Evolutionary conservation across 2,888 invertebrate species (phyloP), one percentile per base, ranked within the genome.

Genomic region (Torymus auratus): DNA sequence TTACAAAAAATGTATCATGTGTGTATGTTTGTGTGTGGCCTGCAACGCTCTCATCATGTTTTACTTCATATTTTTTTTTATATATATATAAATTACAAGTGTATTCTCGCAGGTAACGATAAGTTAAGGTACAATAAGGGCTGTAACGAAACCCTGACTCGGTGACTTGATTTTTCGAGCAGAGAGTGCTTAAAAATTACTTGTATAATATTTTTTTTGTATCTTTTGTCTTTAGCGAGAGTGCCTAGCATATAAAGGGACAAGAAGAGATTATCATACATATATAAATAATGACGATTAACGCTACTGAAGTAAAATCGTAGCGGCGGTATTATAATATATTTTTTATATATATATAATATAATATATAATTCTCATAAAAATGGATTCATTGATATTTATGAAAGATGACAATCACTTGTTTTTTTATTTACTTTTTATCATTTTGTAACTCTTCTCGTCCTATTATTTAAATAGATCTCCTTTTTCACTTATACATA

Each of bases 81-180:
- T 75, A 75, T 67, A 71, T 74, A 41, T 78, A 82, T 70, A 80
- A 74, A 82, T 82, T 78, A 82, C 69, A 83, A 75, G 71, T 80
- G 50, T 74, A 72, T 78, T 69, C 72, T 80, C 79, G 77, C 81
- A 81, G 81, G 79, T 83, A 81, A 81, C 81, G 55, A 81, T 79
- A 81, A 83, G 76, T 83, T 81, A 78, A 83, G 81, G 75, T 83
- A 83, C 78, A 65, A 20, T 76, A 64, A 81, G 72, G 68, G 79
- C 67, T 81, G 64, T 78, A 83, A 82, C 70, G 58, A 71, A 82
- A 82, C 76, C 77, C 82, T 73, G 76, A 78, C 68, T 72, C 70
- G 17, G 64, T 81, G 76, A 74, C 84, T 83, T 68, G 23, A 82
- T 78, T 83, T 41, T 41, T 75, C 56, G 73, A 78, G 79, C 69